Conservation (phyloP, 1,140 invertebrate species). For the Meloidogyne chitwoodi region DNA sequence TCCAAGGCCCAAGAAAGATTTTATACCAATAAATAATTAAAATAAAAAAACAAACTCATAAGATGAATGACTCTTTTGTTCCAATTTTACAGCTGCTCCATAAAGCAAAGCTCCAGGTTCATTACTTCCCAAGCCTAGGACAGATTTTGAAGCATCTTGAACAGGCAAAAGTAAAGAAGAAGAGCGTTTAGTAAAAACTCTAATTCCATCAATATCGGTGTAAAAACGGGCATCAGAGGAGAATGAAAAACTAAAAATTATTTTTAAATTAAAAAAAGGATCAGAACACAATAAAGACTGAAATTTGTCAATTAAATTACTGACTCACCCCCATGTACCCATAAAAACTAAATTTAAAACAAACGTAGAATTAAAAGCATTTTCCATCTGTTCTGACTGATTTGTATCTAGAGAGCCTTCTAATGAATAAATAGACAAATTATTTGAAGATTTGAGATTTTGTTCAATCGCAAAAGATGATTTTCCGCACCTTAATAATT, state of each 20-base stretch:
- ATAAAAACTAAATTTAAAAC: not conserved
- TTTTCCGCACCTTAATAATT: slow-evolving; percentile 13
- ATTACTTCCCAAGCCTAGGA: slow-evolving; percentile 23
- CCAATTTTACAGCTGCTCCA: slow-evolving; percentile 22
- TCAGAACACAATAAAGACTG: no score
- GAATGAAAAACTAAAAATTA: slow-evolving; percentile 10
- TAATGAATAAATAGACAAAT: slow-evolving; percentile 6
- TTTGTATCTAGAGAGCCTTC: not conserved
- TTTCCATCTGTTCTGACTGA: not conserved
- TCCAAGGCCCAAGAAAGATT: not conserved
- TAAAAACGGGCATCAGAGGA: not conserved
- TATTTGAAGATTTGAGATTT: not conserved
- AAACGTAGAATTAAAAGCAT: not conserved
- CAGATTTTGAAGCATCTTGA: slow-evolving; percentile 20
- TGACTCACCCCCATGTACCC: not conserved
- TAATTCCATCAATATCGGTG: slow-evolving; percentile 24
- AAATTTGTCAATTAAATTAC: no score
- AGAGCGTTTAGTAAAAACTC: slow-evolving; percentile 15
- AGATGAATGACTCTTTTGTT: slow-evolving; percentile 14
- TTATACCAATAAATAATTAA: not conserved
- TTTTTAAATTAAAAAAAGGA: not conserved
- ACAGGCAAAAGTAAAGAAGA: slow-evolving; percentile 22
- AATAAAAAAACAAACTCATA: slow-evolving; percentile 28
- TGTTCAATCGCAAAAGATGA: slow-evolving; percentile 1
- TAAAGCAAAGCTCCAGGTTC: slow-evolving; percentile 30